Evolutionary conservation across 1,140 invertebrate genomes (phyloP).

Genomic region (Drosophila auraria): DNA sequence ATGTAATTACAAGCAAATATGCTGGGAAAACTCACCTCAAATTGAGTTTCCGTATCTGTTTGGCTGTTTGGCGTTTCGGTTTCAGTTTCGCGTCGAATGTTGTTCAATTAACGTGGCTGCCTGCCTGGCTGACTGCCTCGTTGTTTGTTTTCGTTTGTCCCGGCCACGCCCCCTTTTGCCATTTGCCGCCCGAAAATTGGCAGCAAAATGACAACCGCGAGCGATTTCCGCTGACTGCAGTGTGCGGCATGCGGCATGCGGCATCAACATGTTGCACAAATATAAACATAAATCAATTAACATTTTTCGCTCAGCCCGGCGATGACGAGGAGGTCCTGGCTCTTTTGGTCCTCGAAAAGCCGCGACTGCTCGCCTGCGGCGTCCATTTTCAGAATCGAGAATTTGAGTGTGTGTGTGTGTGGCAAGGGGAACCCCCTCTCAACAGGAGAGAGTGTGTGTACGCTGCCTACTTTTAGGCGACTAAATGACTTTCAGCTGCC

Average conservation of each 20-base stretch:
- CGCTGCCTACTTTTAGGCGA: constrained; percentile 68
- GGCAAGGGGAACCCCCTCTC: neutral
- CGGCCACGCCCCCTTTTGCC: constrained; percentile 1
- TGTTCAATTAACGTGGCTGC: constrained; percentile 75
- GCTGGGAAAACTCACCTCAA: constrained; percentile 67
- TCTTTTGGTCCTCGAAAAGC: constrained; percentile 14
- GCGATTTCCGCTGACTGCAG: constrained; percentile 61
- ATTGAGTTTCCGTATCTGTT: constrained; percentile 59
- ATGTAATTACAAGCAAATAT: constrained; percentile 78
- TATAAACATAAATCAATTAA: constrained; percentile 84
- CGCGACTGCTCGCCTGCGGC: constrained; percentile 49
- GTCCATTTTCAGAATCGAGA: constrained; percentile 63
- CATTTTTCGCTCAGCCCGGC: constrained; percentile 57
- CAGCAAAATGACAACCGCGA: constrained; percentile 68
- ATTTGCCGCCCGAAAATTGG: constrained; percentile 14
- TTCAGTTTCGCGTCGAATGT: constrained; percentile 64
- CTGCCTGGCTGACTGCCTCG: neutral
- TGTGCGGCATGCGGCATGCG: constrained; percentile 13
- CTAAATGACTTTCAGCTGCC: constrained; percentile 17
- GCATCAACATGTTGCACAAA: constrained; percentile 82
- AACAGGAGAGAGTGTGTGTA: too few relatives aligned
- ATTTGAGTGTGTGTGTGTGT: constrained; percentile 41
- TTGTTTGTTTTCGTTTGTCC: constrained; percentile 74
- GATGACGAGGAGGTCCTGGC: constrained; percentile 12
- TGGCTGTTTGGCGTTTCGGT: constrained; percentile 16